Evolutionary conservation across 1,140 invertebrate species (phyloP), one percentile per base, ranked within the genome.

Genomic region (Glomeris maerens): DNA sequence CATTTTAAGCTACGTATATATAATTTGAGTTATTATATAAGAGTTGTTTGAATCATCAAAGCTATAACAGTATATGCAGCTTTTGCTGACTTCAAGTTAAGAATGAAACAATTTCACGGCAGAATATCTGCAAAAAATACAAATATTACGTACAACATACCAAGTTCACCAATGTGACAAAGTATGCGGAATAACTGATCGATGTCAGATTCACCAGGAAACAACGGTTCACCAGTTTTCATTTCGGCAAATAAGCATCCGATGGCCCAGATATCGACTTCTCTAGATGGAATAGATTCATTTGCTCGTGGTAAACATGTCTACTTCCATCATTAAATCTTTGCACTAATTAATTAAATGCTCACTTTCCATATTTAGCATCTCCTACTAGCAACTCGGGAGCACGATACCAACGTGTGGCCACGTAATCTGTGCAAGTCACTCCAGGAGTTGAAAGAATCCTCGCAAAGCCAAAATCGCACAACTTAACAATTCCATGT

Each of bases 171-270:
- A 22, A 84, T 67, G 55, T 77, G 67, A 63, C 77, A 78, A 1
- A 78, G 77, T 44, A 93, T 93, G 38, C 84, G 73, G 60, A 83
- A 86, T 0, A 94, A 69, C 62, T 93, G 88, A 66, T 94, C 90
- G 22, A 93, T 82, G 65, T 94, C 89, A 14, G 85, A 89, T 57
- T 90, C 80, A 0, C 88, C 88, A 0, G 87, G 84, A 71, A 90
- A 90, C 7, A 92, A 62, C 0, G 83, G 81, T 57, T 85, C 80
- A 0, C 83, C 83, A 2, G 79, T 84, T 57, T 88, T 66, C 77
- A 92, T 82, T 72, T 94, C 90, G 10, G 86, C 79, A 62, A 85
- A 86, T 1, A 93, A 74, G 63, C 88, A 91, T 0, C 83, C 83
- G 0, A 78, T 71, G 0, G 89, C 88, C 90, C 90, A 94, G 29